phyloP scores from a whole-genome alignment of 2,797 vertebrate species.

The Gymnodraco acuticeps region DNA sequence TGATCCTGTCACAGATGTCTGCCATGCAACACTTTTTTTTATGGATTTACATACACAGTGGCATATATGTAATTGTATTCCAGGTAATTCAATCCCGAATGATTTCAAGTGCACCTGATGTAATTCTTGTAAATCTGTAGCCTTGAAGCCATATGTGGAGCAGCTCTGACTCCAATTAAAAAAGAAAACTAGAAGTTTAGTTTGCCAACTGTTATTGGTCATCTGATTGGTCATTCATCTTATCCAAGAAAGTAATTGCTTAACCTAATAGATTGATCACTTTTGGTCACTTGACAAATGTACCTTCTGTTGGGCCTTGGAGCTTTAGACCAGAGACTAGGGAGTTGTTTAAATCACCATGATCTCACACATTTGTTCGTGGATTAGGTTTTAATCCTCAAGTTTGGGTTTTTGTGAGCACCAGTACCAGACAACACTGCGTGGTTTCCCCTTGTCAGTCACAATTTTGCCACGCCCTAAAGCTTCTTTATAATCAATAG shows the following conservation, averaged over 20 bases:
- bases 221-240: slow-evolving; percentile 5
- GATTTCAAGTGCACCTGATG: slow-evolving; percentile 26
- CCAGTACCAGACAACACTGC: too few species aligned
- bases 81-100: slow-evolving; percentile 6
- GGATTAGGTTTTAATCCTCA: too few species aligned
- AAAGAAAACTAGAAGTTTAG: not conserved
- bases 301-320: not conserved
- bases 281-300: not conserved
- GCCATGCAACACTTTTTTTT: slow-evolving; percentile 22
- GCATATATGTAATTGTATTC: slow-evolving; percentile 19
- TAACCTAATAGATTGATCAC: not conserved
- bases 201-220: slow-evolving; percentile 9
- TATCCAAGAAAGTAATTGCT: slow-evolving; percentile 12
- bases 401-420: too few species aligned
- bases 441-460: too few species aligned
- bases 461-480: too few species aligned
- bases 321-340: too few species aligned
- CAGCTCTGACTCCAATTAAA: slow-evolving; percentile 7
- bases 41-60: slow-evolving; percentile 24
- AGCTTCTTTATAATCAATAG: too few species aligned
- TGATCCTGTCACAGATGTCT: slow-evolving; percentile 15
- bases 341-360: too few species aligned
- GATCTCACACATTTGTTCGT: too few species aligned
- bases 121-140: not conserved
- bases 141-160: slow-evolving; percentile 21